phyloP scores from a whole-genome alignment of 2,888 invertebrate genomes.

The Thecocarcelia acutangulata region DNA sequence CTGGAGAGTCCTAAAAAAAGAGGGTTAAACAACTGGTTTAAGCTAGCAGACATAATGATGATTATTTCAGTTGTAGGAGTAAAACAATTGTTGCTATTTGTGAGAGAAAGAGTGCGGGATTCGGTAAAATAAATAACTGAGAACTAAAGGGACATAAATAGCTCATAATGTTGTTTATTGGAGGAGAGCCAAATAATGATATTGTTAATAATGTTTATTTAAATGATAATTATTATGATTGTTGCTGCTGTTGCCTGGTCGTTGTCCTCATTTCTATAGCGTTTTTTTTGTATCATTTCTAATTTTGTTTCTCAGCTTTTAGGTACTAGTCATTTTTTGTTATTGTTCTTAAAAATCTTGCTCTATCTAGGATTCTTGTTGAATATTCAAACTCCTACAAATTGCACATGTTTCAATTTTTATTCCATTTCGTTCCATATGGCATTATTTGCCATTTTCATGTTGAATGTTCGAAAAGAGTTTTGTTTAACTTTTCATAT shows the following conservation, averaged over 20 bases:
- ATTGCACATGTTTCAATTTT: constrained; percentile 30
- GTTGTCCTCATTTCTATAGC: constrained; percentile 64
- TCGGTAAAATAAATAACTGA: not conserved
- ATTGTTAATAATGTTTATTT: constrained; percentile 20
- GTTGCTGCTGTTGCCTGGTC: constrained; percentile 62
- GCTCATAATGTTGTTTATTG: constrained; percentile 37
- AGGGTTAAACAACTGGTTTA: not conserved
- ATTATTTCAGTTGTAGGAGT: constrained; percentile 39
- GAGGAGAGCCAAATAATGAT: constrained; percentile 25
- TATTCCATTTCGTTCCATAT: constrained; percentile 57
- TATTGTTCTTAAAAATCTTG: constrained; percentile 26
- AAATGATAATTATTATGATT: constrained; percentile 48
- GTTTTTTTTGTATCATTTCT: constrained; percentile 25
- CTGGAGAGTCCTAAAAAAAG: constrained; percentile 1
- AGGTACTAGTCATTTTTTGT: not conserved
- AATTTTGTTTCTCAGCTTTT: constrained; percentile 29
- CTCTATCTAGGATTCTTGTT: constrained; percentile 50
- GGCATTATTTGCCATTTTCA: not conserved
- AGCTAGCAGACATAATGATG: constrained; percentile 13
- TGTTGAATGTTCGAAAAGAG: not conserved
- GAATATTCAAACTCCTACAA: constrained; percentile 37
- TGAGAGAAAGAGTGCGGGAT: not conserved
- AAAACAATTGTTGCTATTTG: constrained; percentile 51
- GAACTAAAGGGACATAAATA: not conserved
- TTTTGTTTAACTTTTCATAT: not conserved